phyloP scores from a whole-genome alignment of 1,140 invertebrate genomes.

The Gerris buenoi region DNA sequence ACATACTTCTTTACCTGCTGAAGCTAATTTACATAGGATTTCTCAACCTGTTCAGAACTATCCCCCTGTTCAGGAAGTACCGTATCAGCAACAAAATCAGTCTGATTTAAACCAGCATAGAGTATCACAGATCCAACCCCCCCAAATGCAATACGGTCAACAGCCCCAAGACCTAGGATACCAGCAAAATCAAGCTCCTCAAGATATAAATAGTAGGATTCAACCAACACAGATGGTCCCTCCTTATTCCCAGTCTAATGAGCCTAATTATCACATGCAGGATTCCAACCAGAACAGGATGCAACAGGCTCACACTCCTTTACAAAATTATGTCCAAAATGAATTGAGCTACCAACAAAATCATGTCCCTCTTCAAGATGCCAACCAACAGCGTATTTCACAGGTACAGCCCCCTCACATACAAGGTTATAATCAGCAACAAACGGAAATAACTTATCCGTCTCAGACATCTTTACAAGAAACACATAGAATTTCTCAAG shows the following conservation, averaged over 20 bases:
- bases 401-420: not conserved
- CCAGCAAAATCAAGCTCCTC: not conserved
- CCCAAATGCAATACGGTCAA: not conserved
- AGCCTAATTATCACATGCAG: constrained; percentile 1
- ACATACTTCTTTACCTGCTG: not conserved
- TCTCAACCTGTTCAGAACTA: not conserved
- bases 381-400: not conserved
- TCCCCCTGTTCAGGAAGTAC: not conserved
- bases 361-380: not conserved
- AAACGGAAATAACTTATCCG: not conserved
- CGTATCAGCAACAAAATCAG: not conserved
- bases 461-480: not conserved
- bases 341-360: not conserved
- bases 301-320: not conserved
- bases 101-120: constrained; percentile 7
- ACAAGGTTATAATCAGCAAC: not conserved
- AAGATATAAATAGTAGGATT: too few relatives aligned
- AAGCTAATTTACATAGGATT: not conserved
- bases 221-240: not conserved
- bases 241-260: not conserved
- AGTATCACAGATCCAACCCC: constrained; percentile 5
- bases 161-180: not conserved
- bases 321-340: not conserved
- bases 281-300: not conserved
- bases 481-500: constrained; percentile 1